phyloP scores from a whole-genome alignment of 1,140 invertebrate species.

The Popillia japonica region DNA sequence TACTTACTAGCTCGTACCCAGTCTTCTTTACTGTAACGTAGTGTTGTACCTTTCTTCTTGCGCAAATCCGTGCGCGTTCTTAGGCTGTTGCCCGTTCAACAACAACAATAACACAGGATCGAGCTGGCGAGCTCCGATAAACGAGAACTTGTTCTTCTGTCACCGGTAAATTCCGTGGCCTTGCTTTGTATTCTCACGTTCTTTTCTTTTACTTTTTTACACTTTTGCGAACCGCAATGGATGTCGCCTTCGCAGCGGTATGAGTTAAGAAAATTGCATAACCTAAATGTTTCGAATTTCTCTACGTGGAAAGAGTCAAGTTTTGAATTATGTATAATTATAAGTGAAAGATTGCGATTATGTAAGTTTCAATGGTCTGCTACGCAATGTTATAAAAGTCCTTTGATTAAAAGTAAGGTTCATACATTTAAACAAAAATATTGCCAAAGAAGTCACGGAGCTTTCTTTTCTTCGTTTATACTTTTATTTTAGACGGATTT shows the following conservation, averaged over 20 bases:
- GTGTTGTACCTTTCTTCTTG: slow-evolving; percentile 22
- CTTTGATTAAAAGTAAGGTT: no score
- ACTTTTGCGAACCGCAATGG: neutral
- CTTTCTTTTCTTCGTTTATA: no score
- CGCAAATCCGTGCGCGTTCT: slow-evolving; percentile 12
- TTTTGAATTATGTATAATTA: neutral
- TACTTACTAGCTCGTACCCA: neutral
- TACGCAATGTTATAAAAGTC: no score
- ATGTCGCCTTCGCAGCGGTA: neutral
- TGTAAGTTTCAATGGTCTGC: neutral
- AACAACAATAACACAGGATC: neutral
- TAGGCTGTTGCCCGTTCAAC: neutral
- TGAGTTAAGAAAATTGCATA: slow-evolving; percentile 27
- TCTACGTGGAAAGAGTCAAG: neutral
- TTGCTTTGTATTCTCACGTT: slow-evolving; percentile 37
- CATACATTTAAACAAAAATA: no score
- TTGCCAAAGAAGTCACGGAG: no score
- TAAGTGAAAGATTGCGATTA: neutral
- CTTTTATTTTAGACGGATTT: no score
- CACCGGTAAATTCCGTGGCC: slow-evolving; percentile 36
- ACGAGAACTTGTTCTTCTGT: slow-evolving; percentile 21
- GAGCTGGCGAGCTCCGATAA: neutral
- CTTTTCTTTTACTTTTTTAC: slow-evolving; percentile 13
- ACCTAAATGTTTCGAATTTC: slow-evolving; percentile 36
- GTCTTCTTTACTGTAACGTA: neutral